Base-by-base conservation (phyloP, 2,113 vertebrate species). In the Varanus komodoensis region DNA sequence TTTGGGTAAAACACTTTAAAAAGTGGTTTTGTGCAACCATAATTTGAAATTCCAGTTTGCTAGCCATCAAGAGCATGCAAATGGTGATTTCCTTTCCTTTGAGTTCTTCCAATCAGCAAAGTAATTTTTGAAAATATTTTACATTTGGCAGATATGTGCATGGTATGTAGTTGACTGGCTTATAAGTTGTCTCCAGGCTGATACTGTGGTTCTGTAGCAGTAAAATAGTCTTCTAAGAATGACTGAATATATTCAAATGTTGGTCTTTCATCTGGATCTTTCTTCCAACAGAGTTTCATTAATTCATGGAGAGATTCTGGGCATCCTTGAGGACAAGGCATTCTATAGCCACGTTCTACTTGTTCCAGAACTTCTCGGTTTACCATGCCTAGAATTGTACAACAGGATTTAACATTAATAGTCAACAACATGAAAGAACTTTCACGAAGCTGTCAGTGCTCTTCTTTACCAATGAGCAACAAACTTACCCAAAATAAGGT, bases 201-300 rank as follows among this genome's bases (percentile, higher is more conserved):
- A 96, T 99, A 99, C 95, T 99, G 99, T 93, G 99, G 98, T 97
- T 99, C 99, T 92, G 99, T 99, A 96, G 98, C 98, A 94, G 98
- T 99, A 96, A 99, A 99, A 91, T 99, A 99, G 97, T 99, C 99
- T 98, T 99, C 98, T 95, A 99, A 95, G 97, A 99, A 99, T 93
- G 98, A 99, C 97, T 99, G 98, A 87, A 99, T 98, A 96, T 99
- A 99, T 95, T 99, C 98, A 93, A 99, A 99, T 1, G 99, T 99
- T 96, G 99, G 99, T 96, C 99, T 98, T 96, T 99, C 98, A 88
- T 99, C 98, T 3, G 99, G 98, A 87, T 99, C 99, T 94, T 99
- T 99, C 97, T 99, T 99, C 99, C 99, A 99, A 95, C 98, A 99
- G 64, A 98, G 96, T 97, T 98, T 98, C 98, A 99, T 99, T 97